Base-by-base conservation (phyloP, 2,888 invertebrate genomes). In the Drosophila mulleri region DNA sequence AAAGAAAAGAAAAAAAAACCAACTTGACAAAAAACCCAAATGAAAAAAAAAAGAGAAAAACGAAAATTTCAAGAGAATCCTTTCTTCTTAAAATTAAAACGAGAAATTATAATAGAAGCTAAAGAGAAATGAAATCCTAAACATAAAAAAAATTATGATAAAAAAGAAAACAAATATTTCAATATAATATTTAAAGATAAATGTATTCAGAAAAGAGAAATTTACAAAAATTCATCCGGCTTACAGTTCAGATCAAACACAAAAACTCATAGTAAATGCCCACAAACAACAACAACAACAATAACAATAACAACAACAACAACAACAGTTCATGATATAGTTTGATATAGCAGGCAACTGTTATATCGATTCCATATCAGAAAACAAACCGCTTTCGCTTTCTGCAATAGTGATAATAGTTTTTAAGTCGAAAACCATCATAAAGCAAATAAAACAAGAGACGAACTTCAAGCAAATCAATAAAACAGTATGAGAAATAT, bases 401-500 rank as follows among this genome's bases (percentile, higher is more conserved):
- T 92, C 92, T 92, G 92, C 92, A 92, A 92, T 92, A 92, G 92
- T 92, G 92, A 92, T 92, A 92, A 92, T 92, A 92, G 92, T 92
- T 92, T 87, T 90, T 92, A 91, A 91, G 92, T 88, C 68, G 76
- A 74, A 71, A 80, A 83, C 87, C 89, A 81, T 69, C 74, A 58
- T 59, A 59, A 60, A 72, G 64, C 50, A 70, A 79, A 66, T 56
- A 80, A 78, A 82, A 76, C 78, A 86, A 75, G 71, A 62, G 77
- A 76, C 32, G 72, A 72, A 69, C 61, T 67, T 42, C 70, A 81
- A 78, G 58, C 70, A 80, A 75, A 73, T 50, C 66, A 71, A 67
- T 48, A 73, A 73, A 76, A 81, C 64, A 61, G 72, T 67, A 75
- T 67, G 54, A 67, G 58, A 81, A 73, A 32, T 32, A 72, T 80